Percentiles rank a stretch among this genome's conserved stretches.
These are phyloP conservation scores for Rhopalosiphum padi DNA, from an alignment of 1,140 invertebrate genomes.

Conservation along the genomic window DNA sequence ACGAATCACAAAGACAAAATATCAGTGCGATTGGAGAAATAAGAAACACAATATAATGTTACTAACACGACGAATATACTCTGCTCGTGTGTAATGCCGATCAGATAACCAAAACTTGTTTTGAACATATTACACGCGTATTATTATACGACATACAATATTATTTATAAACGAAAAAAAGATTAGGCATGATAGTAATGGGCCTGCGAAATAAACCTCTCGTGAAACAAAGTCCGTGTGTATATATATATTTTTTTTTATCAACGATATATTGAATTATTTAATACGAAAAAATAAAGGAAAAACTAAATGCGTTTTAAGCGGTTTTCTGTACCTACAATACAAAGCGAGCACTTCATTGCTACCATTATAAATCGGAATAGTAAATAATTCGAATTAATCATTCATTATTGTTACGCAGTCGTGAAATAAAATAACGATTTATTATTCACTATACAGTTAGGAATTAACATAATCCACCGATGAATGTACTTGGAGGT, in stretches of 20 bases:
- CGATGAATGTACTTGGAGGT: background rate
- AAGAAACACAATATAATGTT: background rate
- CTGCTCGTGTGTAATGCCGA: background rate
- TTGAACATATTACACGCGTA: background rate
- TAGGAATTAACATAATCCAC: slow-evolving; percentile 9
- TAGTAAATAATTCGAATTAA: slow-evolving; percentile 36
- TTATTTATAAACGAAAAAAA: background rate
- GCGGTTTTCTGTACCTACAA: background rate
- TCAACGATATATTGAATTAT: background rate
- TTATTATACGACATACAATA: background rate
- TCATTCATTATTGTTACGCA: slow-evolving; percentile 30
- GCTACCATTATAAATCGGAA: background rate
- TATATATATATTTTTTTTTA: background rate
- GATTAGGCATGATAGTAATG: background rate
- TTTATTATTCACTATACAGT: slow-evolving; percentile 29
- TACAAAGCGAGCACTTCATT: slow-evolving; percentile 21
- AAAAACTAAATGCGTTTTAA: slow-evolving; percentile 15
- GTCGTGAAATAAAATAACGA: slow-evolving; percentile 10
- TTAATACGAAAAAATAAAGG: background rate
- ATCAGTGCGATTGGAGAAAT: background rate
- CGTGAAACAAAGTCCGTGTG: background rate
- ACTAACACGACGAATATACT: no score
- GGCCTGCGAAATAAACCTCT: background rate
- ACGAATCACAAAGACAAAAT: no score
- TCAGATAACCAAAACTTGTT: background rate